These are phyloP conservation scores for Spea bombifrons DNA, from an alignment of 2,113 vertebrate species.

Conservation along the genomic window DNA sequence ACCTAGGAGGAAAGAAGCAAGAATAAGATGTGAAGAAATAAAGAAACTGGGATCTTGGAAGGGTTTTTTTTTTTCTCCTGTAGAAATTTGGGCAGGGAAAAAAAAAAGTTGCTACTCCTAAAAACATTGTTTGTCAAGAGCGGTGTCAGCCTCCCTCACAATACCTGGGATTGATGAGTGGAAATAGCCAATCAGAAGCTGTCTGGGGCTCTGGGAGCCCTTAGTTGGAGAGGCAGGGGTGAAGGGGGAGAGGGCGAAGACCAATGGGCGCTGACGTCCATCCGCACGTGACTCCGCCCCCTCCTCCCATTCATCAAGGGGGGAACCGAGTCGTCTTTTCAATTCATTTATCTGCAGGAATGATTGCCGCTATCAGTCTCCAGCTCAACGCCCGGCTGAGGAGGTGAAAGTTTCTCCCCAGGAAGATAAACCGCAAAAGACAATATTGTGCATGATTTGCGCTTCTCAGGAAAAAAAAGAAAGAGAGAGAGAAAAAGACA, in stretches of 20 bases:
- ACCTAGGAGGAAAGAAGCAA: conserved; percentile 33
- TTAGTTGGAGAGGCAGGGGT: conserved; percentile 82
- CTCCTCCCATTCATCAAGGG: conserved; percentile 97
- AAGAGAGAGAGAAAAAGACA: conserved; percentile 44
- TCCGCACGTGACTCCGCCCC: conserved; percentile 80
- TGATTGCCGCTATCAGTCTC: conserved; percentile 99
- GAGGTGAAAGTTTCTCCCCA: conserved; percentile 99
- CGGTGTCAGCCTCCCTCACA: conserved; percentile 83
- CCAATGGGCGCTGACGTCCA: conserved; percentile 74
- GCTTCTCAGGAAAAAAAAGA: conserved; percentile 52
- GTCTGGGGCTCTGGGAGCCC: conserved; percentile 74
- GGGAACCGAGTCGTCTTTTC: conserved; percentile 99
- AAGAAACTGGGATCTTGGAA: conserved; percentile 32
- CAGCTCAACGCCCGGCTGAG: conserved; percentile 98
- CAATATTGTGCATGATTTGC: conserved; percentile 94
- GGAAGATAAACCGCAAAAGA: conserved; percentile 99
- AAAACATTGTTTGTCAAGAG: conserved; percentile 78
- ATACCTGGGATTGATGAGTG: conserved; percentile 94
- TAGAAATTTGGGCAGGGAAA: conserved; percentile 48
- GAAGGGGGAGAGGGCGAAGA: conserved; percentile 66
- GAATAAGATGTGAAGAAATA: conserved; percentile 34
- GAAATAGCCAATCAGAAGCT: conserved; percentile 81
- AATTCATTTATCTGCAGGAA: conserved; percentile 99
- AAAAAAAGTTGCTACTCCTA: conserved; percentile 74
- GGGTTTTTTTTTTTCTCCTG: conserved; percentile 37